phyloP scores from a whole-genome alignment of 2,888 invertebrate genomes.

The Conus canariensis region DNA sequence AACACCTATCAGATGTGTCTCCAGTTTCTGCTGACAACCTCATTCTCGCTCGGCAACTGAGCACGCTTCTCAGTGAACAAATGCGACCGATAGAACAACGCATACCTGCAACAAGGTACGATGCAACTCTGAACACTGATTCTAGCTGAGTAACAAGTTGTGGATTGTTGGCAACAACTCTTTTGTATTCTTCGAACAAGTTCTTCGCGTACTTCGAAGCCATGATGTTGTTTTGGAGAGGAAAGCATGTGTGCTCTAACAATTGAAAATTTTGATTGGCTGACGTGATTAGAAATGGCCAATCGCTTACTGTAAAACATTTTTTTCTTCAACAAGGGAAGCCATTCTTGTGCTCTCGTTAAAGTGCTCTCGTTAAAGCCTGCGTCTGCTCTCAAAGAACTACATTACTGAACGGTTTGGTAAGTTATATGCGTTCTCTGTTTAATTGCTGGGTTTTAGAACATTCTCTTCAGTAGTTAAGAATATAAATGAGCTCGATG shows the following conservation, averaged over 20 bases:
- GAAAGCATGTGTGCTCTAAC: conserved; percentile 34
- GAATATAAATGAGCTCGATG: too few species aligned
- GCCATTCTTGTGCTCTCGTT: background rate
- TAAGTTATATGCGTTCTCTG: background rate
- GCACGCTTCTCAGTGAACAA: too few species aligned
- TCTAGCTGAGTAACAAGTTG: conserved; percentile 70
- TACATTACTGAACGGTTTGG: background rate
- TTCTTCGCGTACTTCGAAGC: conserved; percentile 56
- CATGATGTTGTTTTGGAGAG: conserved; percentile 28
- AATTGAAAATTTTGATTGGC: conserved; percentile 35
- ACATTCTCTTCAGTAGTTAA: too few species aligned
- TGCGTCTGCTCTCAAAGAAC: background rate
- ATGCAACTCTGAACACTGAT: conserved; percentile 66
- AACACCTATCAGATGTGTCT: too few species aligned
- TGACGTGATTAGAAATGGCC: background rate
- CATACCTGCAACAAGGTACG: conserved; percentile 71
- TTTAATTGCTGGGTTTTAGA: background rate
- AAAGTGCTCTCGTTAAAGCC: too few species aligned
- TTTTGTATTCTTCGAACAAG: conserved; percentile 61
- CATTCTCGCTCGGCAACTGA: too few species aligned
- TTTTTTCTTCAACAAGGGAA: background rate
- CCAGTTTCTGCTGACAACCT: too few species aligned
- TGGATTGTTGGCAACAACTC: conserved; percentile 65
- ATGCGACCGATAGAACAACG: background rate
- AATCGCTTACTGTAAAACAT: conserved; percentile 24